Base-by-base conservation (phyloP, 2,797 vertebrate genomes). In the Graptemys geographica region DNA sequence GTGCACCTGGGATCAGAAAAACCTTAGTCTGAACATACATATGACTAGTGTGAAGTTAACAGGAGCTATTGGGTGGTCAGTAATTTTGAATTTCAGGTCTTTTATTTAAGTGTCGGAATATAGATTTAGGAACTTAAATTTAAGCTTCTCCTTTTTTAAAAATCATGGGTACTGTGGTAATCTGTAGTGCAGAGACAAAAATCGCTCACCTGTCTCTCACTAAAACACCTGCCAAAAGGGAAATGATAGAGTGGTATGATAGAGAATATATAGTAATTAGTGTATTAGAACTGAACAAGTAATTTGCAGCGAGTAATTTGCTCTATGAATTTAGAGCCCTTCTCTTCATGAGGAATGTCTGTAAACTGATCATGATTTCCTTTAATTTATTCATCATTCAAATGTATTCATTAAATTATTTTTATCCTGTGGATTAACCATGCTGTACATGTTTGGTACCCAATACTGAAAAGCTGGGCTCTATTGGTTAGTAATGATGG, bases 371-470 rank as follows among this genome's bases (percentile, higher is more conserved):
- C 37, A 53, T n/a, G 3, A 49, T 86, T 59, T 92, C 85, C 25
- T 69, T 85, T 15, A 47, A 12, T 83, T 41, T 21, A 85, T 56
- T 85, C 53, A 80, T 81, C 2, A 78, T 80, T 27, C 27, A 78
- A 81, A 81, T 51, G 1, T 57, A 53, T 12, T 6, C 11, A 47
- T 2, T 37, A 8, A 1, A 44, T 9, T 16, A 76, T 86, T 86
- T 85, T 47, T 76, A 28, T 21, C 10, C 16, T 49, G 4, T 31
- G 82, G 21, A 62, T 76, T 80, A 44, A 81, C 15, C 8, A 74
- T 53, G 11, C 8, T 25, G 1, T n/a, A 11, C 52, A 85, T 4
- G 23, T 5, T 4, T 2, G 8, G 18, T 25, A 10, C 8, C 33
- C 8, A 78, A 12, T 44, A 13, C 11, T 44, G 27, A 78, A 92